phyloP scores from a whole-genome alignment of 2,888 invertebrate species.

The Clunio marinus region DNA sequence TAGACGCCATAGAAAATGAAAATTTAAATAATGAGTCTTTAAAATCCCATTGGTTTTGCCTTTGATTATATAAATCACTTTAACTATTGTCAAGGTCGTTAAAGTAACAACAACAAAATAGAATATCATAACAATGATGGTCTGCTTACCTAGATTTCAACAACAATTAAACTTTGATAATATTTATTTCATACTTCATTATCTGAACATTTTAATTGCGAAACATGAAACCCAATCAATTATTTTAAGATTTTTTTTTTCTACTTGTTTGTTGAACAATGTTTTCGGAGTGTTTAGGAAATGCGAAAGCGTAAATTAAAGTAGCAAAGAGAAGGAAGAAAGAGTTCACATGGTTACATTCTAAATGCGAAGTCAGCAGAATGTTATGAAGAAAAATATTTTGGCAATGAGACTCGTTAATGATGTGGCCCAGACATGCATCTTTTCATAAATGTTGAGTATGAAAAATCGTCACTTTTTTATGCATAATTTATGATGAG shows the following conservation, averaged over 20 bases:
- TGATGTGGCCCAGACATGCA: neutral
- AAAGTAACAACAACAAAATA: too few relatives aligned
- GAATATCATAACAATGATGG: too few relatives aligned
- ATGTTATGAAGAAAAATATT: too few relatives aligned
- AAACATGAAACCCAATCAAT: neutral
- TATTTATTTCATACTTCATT: neutral
- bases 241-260: too few relatives aligned
- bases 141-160: too few relatives aligned
- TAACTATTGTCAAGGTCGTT: neutral
- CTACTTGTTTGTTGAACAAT: too few relatives aligned
- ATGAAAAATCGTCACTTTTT: neutral
- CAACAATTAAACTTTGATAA: too few relatives aligned
- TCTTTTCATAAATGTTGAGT: neutral
- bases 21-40: neutral
- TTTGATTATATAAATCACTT: neutral
- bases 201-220: neutral
- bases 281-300: too few relatives aligned
- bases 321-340: too few relatives aligned
- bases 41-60: too few relatives aligned
- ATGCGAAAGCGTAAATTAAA: too few relatives aligned
- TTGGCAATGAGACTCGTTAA: constrained; percentile 1
- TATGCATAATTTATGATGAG: neutral
- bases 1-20: neutral
- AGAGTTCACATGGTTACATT: neutral
- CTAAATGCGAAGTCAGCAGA: neutral